phyloP scores from a whole-genome alignment of 2,113 vertebrate species.

The Hiodon alosoides region DNA sequence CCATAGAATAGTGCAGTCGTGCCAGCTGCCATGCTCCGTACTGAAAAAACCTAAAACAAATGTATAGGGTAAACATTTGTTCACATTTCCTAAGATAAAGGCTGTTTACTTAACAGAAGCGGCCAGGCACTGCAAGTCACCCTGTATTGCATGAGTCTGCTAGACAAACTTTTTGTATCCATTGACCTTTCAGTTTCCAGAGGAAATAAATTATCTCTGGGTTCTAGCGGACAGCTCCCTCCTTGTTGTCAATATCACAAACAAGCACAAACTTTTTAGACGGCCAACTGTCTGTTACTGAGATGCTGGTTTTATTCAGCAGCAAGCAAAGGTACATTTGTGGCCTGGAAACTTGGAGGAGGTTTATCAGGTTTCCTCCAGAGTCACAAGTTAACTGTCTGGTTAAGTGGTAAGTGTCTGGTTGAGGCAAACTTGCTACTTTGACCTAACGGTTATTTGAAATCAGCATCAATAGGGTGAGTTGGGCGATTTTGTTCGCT shows the following conservation, averaged over 20 bases:
- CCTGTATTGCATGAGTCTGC: background rate
- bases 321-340: background rate
- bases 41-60: background rate
- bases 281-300: constrained; percentile 25
- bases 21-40: background rate
- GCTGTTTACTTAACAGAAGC: background rate
- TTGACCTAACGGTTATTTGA: background rate
- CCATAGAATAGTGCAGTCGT: background rate
- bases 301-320: constrained; percentile 25
- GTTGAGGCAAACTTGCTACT: too few species aligned
- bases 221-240: constrained; percentile 16
- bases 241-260: constrained; percentile 42
- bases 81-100: background rate
- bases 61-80: constrained; percentile 16
- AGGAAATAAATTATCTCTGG: background rate
- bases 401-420: too few species aligned
- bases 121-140: background rate
- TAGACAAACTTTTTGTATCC: too few species aligned
- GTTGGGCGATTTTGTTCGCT: background rate
- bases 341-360: background rate
- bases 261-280: constrained; percentile 33
- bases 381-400: background rate
- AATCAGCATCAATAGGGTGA: background rate
- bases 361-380: background rate
- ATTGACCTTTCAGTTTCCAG: background rate